These are phyloP conservation scores for Andrena camellia DNA, from an alignment of 2,888 invertebrate species.

Conservation along the genomic window DNA sequence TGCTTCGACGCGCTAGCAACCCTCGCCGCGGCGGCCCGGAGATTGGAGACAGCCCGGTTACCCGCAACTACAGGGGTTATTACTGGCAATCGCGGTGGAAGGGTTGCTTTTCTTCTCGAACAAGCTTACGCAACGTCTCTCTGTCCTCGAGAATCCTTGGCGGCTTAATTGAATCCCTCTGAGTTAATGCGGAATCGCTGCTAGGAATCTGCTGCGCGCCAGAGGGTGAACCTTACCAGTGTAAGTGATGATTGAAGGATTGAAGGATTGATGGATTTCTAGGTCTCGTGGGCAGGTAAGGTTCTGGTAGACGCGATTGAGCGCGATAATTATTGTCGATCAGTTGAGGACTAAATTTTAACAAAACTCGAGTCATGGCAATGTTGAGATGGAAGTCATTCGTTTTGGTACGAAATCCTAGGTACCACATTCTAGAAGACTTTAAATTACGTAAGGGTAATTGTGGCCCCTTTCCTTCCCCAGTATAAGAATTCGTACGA, in stretches of 20 bases:
- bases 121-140: background rate
- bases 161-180: slow-evolving; percentile 44
- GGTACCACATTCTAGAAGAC: no score
- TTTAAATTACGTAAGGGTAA: no score
- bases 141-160: slow-evolving; percentile 18
- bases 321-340: background rate
- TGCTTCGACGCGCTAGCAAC: slow-evolving; percentile 51
- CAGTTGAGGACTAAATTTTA: background rate
- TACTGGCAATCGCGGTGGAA: slow-evolving; percentile 43
- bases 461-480: no score
- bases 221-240: slow-evolving; percentile 17
- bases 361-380: no score
- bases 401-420: no score
- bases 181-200: slow-evolving; percentile 16
- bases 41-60: slow-evolving; percentile 41
- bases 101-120: slow-evolving; percentile 28
- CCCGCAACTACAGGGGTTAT: slow-evolving; percentile 53
- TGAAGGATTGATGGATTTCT: background rate
- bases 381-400: no score
- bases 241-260: background rate
- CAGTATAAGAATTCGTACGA: no score
- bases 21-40: slow-evolving; percentile 31
- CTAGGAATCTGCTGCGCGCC: background rate
- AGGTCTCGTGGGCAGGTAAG: no score
- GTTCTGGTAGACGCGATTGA: no score